Conservation (phyloP, 2,888 invertebrate genomes). For the Sinodicranocentrus sp. region DNA sequence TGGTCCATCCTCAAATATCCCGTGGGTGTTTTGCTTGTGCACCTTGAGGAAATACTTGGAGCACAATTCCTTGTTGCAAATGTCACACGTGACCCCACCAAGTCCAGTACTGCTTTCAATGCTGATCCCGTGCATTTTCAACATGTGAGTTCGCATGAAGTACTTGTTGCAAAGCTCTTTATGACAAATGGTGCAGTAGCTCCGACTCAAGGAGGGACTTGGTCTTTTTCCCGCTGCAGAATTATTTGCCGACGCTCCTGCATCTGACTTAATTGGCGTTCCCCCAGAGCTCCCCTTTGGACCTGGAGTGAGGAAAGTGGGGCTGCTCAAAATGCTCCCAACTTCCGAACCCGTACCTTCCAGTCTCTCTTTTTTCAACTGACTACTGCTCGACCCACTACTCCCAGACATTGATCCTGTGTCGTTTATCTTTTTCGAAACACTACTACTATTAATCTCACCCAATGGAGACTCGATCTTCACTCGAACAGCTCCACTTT, state of each 20-base stretch:
- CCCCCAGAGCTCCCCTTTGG: slow-evolving; percentile 64
- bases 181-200: slow-evolving; percentile 98
- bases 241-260: slow-evolving; percentile 73
- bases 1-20: slow-evolving; percentile 91
- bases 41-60: slow-evolving; percentile 98
- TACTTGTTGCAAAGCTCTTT: slow-evolving; percentile 99
- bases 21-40: slow-evolving; percentile 98
- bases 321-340: slow-evolving; percentile 25
- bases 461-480: slow-evolving; percentile 68
- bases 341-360: slow-evolving; percentile 15
- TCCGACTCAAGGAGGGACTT: slow-evolving; percentile 79
- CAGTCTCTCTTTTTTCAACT: slow-evolving; percentile 47
- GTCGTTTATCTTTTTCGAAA: slow-evolving; percentile 55
- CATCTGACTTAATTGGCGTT: slow-evolving; percentile 48
- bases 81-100: slow-evolving; percentile 96
- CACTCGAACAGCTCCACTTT: slow-evolving; percentile 50
- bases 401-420: slow-evolving; percentile 50
- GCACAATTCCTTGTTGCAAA: slow-evolving; percentile 98
- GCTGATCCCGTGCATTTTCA: slow-evolving; percentile 98
- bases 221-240: slow-evolving; percentile 70
- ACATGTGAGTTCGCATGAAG: slow-evolving; percentile 99
- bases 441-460: slow-evolving; percentile 63
- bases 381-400: slow-evolving; percentile 44
- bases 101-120: slow-evolving; percentile 95
- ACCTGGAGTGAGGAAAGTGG: slow-evolving; percentile 68